phyloP scores from a whole-genome alignment of 2,888 invertebrate species.

The Agrochola lychnidis region DNA sequence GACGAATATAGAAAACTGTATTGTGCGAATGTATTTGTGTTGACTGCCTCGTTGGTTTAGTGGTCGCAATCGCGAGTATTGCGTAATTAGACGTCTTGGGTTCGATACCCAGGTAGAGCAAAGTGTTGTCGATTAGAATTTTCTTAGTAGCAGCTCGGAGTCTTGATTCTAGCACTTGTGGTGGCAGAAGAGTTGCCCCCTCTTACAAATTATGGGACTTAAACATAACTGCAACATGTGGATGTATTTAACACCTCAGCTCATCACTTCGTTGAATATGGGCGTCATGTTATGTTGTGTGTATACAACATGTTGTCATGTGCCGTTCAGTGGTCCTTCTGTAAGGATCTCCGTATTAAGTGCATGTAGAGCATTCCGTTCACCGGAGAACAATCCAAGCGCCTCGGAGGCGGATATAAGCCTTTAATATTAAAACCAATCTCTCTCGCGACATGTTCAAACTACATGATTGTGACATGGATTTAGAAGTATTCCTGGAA shows the following conservation, averaged over 20 bases:
- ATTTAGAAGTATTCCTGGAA: slow-evolving; percentile 34
- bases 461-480: slow-evolving; percentile 64
- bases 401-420: slow-evolving; percentile 70
- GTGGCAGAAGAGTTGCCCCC: not conserved
- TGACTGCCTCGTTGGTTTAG: not conserved
- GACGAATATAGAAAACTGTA: slow-evolving; percentile 4
- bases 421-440: slow-evolving; percentile 78
- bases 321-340: slow-evolving; percentile 6
- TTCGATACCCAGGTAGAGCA: not conserved
- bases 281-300: too few species aligned
- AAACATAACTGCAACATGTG: not conserved
- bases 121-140: not conserved
- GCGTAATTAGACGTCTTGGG: too few species aligned
- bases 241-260: too few species aligned
- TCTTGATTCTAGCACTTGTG: not conserved
- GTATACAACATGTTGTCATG: too few species aligned
- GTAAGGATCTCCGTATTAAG: not conserved
- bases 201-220: not conserved
- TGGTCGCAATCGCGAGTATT: too few species aligned
- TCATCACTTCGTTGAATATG: too few species aligned
- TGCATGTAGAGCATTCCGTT: slow-evolving; percentile 42
- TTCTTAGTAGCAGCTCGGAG: not conserved
- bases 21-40: not conserved
- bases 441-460: slow-evolving; percentile 63
- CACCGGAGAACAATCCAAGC: slow-evolving; percentile 52